Percentiles rank a stretch among this genome's conserved stretches.
These are phyloP conservation scores for Ondatra zibethicus DNA, from an alignment of 2,113 vertebrate species.

Conservation along the genomic window DNA sequence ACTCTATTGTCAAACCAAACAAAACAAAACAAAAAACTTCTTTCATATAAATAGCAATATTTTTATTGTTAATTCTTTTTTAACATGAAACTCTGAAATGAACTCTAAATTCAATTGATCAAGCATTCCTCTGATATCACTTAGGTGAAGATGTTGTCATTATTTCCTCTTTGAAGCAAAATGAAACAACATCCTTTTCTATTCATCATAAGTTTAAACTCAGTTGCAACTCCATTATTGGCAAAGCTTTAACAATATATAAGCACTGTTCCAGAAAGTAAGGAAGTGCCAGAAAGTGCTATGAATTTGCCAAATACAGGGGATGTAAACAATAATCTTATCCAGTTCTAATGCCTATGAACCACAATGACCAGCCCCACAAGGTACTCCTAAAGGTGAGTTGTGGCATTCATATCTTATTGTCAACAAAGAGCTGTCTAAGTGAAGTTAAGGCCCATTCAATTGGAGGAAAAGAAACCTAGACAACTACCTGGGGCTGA, in stretches of 20 bases:
- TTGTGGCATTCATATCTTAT: background rate
- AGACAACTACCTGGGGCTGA: background rate
- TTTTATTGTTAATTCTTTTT: slow-evolving; percentile 72
- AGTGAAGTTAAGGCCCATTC: background rate
- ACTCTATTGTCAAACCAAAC: slow-evolving; percentile 46
- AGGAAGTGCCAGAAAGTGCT: background rate
- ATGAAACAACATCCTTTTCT: background rate
- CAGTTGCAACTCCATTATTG: background rate
- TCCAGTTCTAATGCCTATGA: fast-evolving
- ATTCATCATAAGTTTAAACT: background rate
- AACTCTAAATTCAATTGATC: slow-evolving; percentile 34
- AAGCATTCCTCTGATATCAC: background rate
- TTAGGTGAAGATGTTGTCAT: background rate
- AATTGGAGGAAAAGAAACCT: too few relatives aligned
- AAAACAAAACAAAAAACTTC: slow-evolving; percentile 43
- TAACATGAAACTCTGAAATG: slow-evolving; percentile 60
- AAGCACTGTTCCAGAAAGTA: background rate
- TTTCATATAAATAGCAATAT: slow-evolving; percentile 49
- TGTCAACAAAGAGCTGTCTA: background rate
- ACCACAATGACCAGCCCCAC: background rate
- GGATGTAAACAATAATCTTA: background rate
- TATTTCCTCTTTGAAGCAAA: background rate
- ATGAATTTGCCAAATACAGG: background rate
- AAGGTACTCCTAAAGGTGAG: background rate
- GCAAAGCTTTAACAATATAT: background rate